Percentiles rank a stretch among this genome's conserved stretches.
These are phyloP conservation scores for Poicephalus gulielmi DNA, from an alignment of 2,113 vertebrate genomes.

Conservation along the genomic window DNA sequence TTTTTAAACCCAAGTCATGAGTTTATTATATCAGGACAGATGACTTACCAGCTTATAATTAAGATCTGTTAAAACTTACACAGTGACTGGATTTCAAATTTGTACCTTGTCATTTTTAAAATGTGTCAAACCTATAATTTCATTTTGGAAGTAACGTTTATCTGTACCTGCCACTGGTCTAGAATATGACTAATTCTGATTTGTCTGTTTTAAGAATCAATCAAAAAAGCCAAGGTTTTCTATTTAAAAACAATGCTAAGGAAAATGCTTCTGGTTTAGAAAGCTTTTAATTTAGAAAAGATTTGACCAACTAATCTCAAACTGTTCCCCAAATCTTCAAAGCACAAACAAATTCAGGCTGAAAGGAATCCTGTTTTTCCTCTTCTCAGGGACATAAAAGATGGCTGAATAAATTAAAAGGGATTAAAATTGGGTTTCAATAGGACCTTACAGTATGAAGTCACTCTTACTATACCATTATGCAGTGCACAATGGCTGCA, in stretches of 20 bases:
- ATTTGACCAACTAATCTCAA: background rate
- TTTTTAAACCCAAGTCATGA: background rate
- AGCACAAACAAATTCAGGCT: background rate
- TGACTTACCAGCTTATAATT: background rate
- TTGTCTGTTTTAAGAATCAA: background rate
- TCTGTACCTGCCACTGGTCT: background rate
- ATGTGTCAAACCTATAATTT: background rate
- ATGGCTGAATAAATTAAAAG: constrained; percentile 6
- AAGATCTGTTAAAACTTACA: background rate
- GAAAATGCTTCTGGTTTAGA: background rate
- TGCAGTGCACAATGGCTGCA: background rate
- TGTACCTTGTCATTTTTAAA: background rate
- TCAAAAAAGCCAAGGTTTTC: background rate
- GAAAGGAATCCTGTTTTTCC: background rate
- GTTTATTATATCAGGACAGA: background rate
- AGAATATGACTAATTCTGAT: background rate
- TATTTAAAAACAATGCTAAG: background rate
- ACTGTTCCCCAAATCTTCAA: background rate
- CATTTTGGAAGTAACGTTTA: background rate
- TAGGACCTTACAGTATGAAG: background rate
- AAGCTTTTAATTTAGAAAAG: background rate
- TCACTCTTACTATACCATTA: background rate
- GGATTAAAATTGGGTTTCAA: background rate
- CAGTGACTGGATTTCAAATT: background rate
- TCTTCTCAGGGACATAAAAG: background rate